Evolutionary conservation across 2,797 vertebrate genomes (phyloP).

Genomic region (Moxostoma hubbsi): DNA sequence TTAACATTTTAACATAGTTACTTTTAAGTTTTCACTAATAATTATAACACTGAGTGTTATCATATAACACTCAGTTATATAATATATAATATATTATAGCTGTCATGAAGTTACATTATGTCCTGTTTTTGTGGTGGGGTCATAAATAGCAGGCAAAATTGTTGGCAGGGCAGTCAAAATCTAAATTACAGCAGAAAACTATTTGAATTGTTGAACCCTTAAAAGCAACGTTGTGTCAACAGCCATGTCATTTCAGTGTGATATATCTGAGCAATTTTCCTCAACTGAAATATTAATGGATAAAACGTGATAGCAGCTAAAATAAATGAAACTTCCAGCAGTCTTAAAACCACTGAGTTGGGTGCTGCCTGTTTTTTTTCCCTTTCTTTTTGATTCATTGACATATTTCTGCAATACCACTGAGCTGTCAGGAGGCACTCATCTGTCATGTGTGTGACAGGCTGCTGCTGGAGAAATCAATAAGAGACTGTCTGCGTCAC

Average conservation of each 20-base stretch:
- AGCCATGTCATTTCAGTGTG: conserved; percentile 21
- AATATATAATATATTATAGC: too few relatives aligned
- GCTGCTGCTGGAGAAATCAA: conserved; percentile 37
- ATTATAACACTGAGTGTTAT: too few relatives aligned
- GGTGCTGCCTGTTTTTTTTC: conserved; percentile 21
- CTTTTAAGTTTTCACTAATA: too few relatives aligned
- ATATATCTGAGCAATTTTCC: conserved; percentile 28
- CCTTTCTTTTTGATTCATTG: conserved; percentile 29
- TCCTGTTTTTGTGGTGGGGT: too few relatives aligned
- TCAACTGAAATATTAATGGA: background rate
- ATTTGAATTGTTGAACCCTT: too few relatives aligned
- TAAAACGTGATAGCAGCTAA: conserved; percentile 24
- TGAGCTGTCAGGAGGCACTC: conserved; percentile 4
- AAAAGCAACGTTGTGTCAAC: conserved; percentile 19
- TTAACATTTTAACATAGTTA: too few relatives aligned
- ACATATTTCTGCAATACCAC: conserved; percentile 28
- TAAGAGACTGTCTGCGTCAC: conserved; percentile 30
- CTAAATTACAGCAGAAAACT: too few relatives aligned
- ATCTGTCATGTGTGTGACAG: conserved; percentile 31
- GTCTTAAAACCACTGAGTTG: conserved; percentile 18
- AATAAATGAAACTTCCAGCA: conserved; percentile 41
- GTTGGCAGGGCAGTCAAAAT: too few relatives aligned
- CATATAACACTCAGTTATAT: too few relatives aligned
- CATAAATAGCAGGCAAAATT: too few relatives aligned
- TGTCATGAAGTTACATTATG: too few relatives aligned